Evolutionary conservation across 64 coral and sea anemone genomes (phyloP), one percentile per base, ranked within the genome.

Genomic region (Stylophora pistillata): DNA sequence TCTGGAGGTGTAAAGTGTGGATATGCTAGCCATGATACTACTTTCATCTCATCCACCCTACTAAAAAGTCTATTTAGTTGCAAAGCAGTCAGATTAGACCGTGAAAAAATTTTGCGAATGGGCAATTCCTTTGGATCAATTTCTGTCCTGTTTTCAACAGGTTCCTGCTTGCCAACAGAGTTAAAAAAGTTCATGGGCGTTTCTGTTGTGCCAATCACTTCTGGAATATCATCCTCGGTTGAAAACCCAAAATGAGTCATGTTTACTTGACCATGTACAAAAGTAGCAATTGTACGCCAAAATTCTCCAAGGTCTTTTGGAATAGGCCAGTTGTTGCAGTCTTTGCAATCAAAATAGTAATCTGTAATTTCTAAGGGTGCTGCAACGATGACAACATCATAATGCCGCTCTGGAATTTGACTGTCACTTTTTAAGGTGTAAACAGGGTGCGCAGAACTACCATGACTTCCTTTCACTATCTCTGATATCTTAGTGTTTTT

Each of bases 381-480:
- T 57, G 97, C 97, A 21, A 99, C 83, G 85, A 99, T 99, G 9
- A 99, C 90, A 58, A 93, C 58, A 56, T 99, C 93, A 88, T 95
- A 99, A 16, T 70, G 33, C n/a, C 69, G 66, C 21, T 70, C n/a
- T 4, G 12, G 71, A 30, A 10, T 87, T 82, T 56, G 76, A 17
- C 18, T 28, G 14, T 69, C 74, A 29, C 55, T 87, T 87, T n/a
- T 89, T 34, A 79, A 76, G 55, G 70, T 55, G 88, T 99, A 99
- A 1, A 87, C 16, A 32, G 87, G 86, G 15, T 73, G 74, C 21
- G 28, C 73, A 32, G 47, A 72, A 41, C 13, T 69, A n/a, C 33
- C 20, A 15, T 33, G 54, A 47, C 25, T 55, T 27, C 15, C 29
- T 90, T 90, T 95, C 4, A 86, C 83, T 25, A 99, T 85, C 77